Conservation (phyloP, 2,888 invertebrate genomes). For the Piscicola geometra region DNA sequence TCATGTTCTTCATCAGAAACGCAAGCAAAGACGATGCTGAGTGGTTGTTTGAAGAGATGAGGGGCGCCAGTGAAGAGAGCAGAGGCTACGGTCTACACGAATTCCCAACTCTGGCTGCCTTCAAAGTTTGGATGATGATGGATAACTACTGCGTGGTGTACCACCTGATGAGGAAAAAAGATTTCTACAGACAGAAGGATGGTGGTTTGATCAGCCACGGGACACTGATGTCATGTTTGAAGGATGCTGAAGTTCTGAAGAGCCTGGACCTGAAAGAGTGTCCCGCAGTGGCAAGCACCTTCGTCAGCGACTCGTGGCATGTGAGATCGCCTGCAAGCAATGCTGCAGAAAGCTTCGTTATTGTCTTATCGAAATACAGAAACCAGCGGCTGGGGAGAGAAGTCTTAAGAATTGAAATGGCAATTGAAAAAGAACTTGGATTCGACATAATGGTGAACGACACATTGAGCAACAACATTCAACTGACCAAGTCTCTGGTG, state of each 20-base stretch:
- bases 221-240: neutral
- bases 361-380: neutral
- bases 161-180: constrained; percentile 5
- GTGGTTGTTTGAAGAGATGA: neutral
- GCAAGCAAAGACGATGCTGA: neutral
- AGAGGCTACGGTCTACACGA: constrained; percentile 2
- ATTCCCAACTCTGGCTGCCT: neutral
- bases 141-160: neutral
- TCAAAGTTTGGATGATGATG: constrained; percentile 4
- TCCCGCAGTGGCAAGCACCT: neutral
- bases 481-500: neutral
- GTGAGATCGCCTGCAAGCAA: neutral
- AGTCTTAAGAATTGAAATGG: neutral
- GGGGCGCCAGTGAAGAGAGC: neutral
- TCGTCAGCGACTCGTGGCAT: neutral
- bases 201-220: neutral
- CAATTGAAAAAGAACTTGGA: neutral
- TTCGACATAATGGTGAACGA: neutral
- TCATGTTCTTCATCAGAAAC: neutral
- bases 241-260: neutral
- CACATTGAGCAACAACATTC: neutral
- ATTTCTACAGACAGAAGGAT: neutral
- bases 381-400: neutral
- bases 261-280: neutral
- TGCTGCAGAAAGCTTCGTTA: neutral